A percentile compares a stretch with the other conserved stretches of the same genome.
phyloP scores from a whole-genome alignment of 2,888 invertebrate species.

The Phragmatobia fuliginosa region DNA sequence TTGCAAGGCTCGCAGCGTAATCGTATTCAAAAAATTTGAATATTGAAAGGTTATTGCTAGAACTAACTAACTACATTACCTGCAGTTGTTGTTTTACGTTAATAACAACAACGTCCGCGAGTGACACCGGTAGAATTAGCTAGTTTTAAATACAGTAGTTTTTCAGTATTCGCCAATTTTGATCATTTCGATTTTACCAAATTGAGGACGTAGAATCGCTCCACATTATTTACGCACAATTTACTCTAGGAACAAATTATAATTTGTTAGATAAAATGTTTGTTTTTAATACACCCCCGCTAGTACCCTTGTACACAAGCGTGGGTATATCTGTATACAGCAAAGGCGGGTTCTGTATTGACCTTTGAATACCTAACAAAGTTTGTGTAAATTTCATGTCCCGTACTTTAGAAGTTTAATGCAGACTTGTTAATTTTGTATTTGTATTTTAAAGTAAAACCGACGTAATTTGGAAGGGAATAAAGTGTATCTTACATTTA shows the following conservation, averaged over 20 bases:
- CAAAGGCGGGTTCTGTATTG: neutral
- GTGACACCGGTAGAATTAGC: no score
- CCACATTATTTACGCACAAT: neutral
- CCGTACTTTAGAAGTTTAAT: neutral
- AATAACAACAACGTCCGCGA: no score
- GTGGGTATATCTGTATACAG: neutral
- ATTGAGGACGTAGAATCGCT: neutral
- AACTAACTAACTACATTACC: no score
- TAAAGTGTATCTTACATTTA: neutral
- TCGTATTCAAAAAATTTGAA: no score
- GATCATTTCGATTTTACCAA: neutral
- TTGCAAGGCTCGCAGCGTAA: no score
- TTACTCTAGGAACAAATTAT: neutral
- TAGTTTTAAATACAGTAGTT: no score
- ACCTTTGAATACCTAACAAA: neutral
- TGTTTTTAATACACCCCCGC: no score
- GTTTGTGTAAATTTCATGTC: neutral
- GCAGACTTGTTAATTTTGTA: neutral
- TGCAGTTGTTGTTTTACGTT: no score
- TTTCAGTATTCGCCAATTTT: neutral
- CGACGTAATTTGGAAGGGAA: slow-evolving; percentile 19
- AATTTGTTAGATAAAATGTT: no score
- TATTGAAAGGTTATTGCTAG: no score
- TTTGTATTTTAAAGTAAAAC: slow-evolving; percentile 3
- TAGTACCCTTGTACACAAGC: neutral